Percentiles rank a stretch among this genome's conserved stretches.
phyloP scores from a whole-genome alignment of 1,140 invertebrate species.

The Ostrea edulis region DNA sequence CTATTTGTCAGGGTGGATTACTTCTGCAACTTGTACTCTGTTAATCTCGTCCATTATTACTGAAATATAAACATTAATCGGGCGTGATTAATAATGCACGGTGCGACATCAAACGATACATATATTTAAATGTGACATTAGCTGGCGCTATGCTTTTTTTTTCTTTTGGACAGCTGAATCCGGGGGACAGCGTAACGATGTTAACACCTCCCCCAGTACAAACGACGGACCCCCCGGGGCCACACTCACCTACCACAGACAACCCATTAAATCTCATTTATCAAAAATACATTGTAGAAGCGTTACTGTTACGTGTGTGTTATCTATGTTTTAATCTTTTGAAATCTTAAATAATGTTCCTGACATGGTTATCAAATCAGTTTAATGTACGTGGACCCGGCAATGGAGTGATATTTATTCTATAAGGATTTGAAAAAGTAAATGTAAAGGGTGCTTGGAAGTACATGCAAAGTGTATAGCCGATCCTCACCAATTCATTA shows the following conservation, averaged over 20 bases:
- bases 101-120: background rate
- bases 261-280: background rate
- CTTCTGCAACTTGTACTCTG: background rate
- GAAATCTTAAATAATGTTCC: background rate
- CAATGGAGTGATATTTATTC: no score
- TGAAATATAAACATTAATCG: constrained; percentile 2
- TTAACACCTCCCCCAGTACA: background rate
- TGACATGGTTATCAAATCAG: background rate
- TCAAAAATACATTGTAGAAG: background rate
- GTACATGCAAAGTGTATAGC: no score
- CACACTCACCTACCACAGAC: background rate
- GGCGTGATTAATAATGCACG: background rate
- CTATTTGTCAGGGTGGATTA: background rate
- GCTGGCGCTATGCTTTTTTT: background rate
- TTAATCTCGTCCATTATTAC: background rate
- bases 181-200: background rate
- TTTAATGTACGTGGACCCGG: background rate
- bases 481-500: no score
- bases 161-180: background rate
- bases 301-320: background rate
- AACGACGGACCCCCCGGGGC: background rate
- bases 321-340: background rate
- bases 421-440: no score
- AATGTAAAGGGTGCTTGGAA: no score
- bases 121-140: background rate